Conservation (phyloP, 2,888 invertebrate species). For the Lasioglossum morio region DNA sequence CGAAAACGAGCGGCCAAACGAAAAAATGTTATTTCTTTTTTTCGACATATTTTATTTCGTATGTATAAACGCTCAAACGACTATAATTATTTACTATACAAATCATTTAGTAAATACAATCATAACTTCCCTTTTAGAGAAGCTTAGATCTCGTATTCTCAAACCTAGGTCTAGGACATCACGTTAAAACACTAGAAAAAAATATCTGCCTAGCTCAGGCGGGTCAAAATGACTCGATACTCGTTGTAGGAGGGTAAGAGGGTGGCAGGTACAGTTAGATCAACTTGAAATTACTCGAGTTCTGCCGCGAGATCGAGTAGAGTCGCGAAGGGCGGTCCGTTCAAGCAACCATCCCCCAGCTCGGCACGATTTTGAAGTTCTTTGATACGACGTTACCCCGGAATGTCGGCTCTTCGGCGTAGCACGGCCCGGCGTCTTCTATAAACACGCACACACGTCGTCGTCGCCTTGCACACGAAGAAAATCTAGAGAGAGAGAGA, state of each 20-base stretch:
- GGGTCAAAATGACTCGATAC: neutral
- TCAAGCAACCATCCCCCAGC: conserved; percentile 55
- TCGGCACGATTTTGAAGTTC: conserved; percentile 66
- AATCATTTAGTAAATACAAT: neutral
- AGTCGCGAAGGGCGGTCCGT: conserved; percentile 48
- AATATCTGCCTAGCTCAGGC: neutral
- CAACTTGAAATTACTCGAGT: conserved; percentile 31
- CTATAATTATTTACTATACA: neutral
- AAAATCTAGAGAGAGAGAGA: conserved; percentile 34
- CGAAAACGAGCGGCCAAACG: too few species aligned
- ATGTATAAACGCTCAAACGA: neutral
- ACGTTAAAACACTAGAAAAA: neutral
- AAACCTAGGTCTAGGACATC: neutral
- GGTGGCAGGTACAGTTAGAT: neutral
- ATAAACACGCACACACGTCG: conserved; percentile 43
- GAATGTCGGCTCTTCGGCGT: conserved; percentile 55
- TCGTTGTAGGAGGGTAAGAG: neutral
- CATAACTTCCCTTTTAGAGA: neutral
- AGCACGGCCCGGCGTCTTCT: conserved; percentile 40
- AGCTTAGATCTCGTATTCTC: neutral
- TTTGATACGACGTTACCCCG: conserved; percentile 66
- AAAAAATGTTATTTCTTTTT: too few species aligned
- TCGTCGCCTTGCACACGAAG: conserved; percentile 36
- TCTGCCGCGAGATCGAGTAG: conserved; percentile 40
- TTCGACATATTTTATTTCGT: too few species aligned